Percentiles rank a stretch among this genome's conserved stretches.
Conservation (phyloP, 2,797 vertebrate species). For the Pogonophryne albipinna region DNA sequence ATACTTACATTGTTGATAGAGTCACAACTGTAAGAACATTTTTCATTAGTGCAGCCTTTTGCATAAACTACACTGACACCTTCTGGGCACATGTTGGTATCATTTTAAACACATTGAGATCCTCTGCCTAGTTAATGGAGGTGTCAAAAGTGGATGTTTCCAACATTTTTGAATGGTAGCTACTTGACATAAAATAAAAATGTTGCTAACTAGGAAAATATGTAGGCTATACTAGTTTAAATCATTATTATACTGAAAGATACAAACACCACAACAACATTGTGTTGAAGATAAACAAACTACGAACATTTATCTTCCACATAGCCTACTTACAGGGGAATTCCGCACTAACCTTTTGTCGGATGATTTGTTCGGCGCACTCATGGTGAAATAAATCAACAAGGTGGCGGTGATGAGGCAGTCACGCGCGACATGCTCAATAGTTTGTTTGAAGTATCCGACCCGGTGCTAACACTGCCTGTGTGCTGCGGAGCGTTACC, state of each 20-base stretch:
- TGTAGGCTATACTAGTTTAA: not conserved
- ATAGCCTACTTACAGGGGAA: not conserved
- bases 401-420: slow-evolving; percentile 27
- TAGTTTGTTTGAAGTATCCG: not conserved
- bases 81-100: slow-evolving; percentile 52
- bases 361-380: slow-evolving; percentile 48
- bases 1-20: not conserved
- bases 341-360: slow-evolving; percentile 70
- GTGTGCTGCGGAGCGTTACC: slow-evolving; percentile 11
- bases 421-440: slow-evolving; percentile 15
- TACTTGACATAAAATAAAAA: not conserved
- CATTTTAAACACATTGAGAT: not conserved
- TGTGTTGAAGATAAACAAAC: not conserved
- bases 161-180: not conserved
- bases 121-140: not conserved
- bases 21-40: not conserved
- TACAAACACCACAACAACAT: not conserved
- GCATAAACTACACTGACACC: slow-evolving; percentile 72
- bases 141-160: not conserved
- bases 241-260: not conserved
- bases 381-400: slow-evolving; percentile 69
- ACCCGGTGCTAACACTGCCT: slow-evolving; percentile 5
- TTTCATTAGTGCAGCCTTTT: slow-evolving; percentile 6
- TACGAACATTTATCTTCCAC: not conserved
- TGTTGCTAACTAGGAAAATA: not conserved